Conservation (phyloP, 2,113 vertebrate genomes). For the Plecturocebus donacophilus region DNA sequence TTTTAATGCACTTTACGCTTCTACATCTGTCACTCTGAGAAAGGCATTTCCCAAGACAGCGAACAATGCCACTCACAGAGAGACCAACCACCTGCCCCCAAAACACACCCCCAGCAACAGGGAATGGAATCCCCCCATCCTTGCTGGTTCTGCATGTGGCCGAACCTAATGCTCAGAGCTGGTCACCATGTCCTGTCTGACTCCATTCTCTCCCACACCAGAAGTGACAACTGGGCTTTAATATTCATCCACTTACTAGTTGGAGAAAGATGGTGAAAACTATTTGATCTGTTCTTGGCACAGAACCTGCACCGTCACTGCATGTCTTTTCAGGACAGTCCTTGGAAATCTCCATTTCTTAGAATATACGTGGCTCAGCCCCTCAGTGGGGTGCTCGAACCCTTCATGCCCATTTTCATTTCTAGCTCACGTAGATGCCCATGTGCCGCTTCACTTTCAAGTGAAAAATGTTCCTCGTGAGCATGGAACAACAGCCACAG, state of each 20-base stretch:
- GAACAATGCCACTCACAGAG: background rate
- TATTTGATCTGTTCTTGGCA: background rate
- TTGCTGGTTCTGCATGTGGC: background rate
- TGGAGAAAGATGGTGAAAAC: background rate
- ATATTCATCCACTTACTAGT: background rate
- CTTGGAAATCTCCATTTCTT: background rate
- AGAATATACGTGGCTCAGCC: background rate
- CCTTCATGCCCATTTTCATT: background rate
- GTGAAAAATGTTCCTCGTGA: background rate
- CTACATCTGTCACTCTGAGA: background rate
- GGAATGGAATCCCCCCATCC: background rate
- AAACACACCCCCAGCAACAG: background rate
- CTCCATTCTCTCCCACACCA: background rate
- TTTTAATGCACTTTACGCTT: slow-evolving; percentile 3
- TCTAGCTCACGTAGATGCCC: background rate
- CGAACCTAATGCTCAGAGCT: background rate
- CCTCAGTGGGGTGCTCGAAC: background rate
- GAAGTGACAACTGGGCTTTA: background rate
- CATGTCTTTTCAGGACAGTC: too few species aligned
- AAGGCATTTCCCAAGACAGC: background rate
- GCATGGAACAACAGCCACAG: background rate
- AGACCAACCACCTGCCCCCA: background rate
- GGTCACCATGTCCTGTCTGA: background rate
- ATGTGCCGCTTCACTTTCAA: background rate
- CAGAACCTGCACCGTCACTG: background rate